phyloP scores from a whole-genome alignment of 2,113 vertebrate genomes.

The Empidonax alnorum region DNA sequence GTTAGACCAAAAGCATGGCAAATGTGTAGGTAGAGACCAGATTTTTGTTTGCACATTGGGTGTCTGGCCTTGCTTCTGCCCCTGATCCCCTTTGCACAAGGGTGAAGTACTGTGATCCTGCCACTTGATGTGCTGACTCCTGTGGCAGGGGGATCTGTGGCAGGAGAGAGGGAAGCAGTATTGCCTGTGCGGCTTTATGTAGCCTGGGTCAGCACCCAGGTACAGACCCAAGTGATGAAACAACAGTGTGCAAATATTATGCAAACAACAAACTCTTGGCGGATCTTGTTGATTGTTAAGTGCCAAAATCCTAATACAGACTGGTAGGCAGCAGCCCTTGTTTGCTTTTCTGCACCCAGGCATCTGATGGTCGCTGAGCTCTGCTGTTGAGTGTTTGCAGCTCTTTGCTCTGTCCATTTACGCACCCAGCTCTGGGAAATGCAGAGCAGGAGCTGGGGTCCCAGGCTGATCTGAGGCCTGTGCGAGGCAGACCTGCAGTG shows the following conservation, averaged over 20 bases:
- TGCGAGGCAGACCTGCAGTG: not conserved
- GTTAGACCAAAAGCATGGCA: not conserved
- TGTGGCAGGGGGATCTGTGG: not conserved
- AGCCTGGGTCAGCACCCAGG: not conserved
- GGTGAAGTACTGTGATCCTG: not conserved
- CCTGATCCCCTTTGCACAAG: not conserved
- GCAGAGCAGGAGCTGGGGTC: not conserved
- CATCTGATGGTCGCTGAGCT: rapidly evolving
- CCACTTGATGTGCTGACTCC: not conserved
- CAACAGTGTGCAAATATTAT: not conserved
- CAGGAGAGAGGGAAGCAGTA: not conserved
- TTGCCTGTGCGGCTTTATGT: not conserved
- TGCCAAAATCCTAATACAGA: not conserved
- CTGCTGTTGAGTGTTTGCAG: not conserved
- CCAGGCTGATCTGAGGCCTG: not conserved
- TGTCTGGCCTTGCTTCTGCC: not conserved
- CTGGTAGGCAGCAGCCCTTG: not conserved
- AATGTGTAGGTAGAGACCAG: not conserved
- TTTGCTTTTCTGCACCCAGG: not conserved
- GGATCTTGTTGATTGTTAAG: not conserved
- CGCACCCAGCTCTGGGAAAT: not conserved
- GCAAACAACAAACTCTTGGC: not conserved
- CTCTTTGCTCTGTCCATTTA: not conserved
- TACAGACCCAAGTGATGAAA: not conserved
- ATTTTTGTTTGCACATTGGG: not conserved